Evolutionary conservation across 2,888 invertebrate species (phyloP), one percentile per base, ranked within the genome.

Genomic region (Anodontia alba): DNA sequence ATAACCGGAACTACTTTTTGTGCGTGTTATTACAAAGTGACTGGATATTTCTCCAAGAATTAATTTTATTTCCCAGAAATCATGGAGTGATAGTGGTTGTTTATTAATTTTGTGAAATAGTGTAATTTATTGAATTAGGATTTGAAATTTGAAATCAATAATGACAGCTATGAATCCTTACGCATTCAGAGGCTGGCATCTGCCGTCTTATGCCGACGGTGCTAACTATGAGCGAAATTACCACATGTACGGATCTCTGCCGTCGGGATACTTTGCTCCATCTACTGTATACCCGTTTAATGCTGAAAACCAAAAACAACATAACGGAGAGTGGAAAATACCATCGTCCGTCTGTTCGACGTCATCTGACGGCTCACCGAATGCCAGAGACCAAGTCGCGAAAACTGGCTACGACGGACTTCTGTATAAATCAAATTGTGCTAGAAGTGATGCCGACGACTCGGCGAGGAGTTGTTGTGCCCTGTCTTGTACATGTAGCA

Each of bases 181-280:
- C 83, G 88, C 91, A 67, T 90, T 92, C 83, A 89, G 92, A 54
- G 90, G 92, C 73, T 92, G 92, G 92, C 92, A 92, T 80, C 79
- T 92, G 75, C 92, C 92, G 43, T 91, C 92, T 26, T 92, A 92
- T 76, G 85, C 90, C 31, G 91, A 92, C 80, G 86, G 90, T 17
- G 80, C 90, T 20, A 91, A 90, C 77, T 91, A 90, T 83, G 92
- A 92, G 73, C 80, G 92, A 70, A 90, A 90, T 82, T 90, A 92
- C 79, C 90, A 91, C 69, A 91, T 92, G 90, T 92, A 92, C 78
- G 86, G 91, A 0, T 90, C 91, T 10, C 88, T 91, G 87, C 86
- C 92, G n/a, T 91, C 92, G 26, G 88, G 90, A 68, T 92, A 92
- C 80, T 92, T 92, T 79, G 81, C 90, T 51, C 88, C 91, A 23